Conservation (phyloP, 2,113 vertebrate genomes). For the Passer montanus region DNA sequence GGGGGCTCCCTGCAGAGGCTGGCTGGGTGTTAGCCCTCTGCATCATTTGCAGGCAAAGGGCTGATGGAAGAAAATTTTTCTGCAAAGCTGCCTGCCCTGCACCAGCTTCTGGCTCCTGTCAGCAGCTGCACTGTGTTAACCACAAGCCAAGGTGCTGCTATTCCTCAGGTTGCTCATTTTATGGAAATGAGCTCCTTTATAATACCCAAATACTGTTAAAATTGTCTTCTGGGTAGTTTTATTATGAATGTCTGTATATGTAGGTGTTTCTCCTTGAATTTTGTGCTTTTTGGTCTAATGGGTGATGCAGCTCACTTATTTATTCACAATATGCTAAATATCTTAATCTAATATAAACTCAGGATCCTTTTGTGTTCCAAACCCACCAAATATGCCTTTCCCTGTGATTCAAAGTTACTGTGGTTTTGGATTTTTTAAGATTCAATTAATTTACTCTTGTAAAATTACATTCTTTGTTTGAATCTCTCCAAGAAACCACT, state of each 20-base stretch:
- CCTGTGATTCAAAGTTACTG: not conserved
- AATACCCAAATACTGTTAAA: not conserved
- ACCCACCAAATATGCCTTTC: not conserved
- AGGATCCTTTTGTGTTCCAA: not conserved
- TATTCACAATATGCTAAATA: not conserved
- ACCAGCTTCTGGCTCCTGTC: not conserved
- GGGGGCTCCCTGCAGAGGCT: not conserved
- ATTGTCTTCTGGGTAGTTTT: not conserved
- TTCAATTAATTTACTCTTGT: not conserved
- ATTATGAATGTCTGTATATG: not conserved
- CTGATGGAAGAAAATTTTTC: not conserved
- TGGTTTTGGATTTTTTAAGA: not conserved
- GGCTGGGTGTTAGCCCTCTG: not conserved
- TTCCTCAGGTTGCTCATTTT: not conserved
- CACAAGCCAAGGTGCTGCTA: not conserved
- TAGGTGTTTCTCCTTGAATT: not conserved
- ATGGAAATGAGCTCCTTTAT: not conserved
- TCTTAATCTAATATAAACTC: not conserved
- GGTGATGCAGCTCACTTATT: not conserved
- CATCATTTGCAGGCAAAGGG: not conserved
- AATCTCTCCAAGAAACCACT: not conserved
- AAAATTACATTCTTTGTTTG: not conserved
- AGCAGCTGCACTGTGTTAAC: not conserved
- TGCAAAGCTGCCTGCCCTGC: not conserved
- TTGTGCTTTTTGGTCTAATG: not conserved